Percentiles rank a stretch among this genome's conserved stretches.
phyloP scores from a whole-genome alignment of 64 coral and sea anemone species.

The Acropora tenuis region DNA sequence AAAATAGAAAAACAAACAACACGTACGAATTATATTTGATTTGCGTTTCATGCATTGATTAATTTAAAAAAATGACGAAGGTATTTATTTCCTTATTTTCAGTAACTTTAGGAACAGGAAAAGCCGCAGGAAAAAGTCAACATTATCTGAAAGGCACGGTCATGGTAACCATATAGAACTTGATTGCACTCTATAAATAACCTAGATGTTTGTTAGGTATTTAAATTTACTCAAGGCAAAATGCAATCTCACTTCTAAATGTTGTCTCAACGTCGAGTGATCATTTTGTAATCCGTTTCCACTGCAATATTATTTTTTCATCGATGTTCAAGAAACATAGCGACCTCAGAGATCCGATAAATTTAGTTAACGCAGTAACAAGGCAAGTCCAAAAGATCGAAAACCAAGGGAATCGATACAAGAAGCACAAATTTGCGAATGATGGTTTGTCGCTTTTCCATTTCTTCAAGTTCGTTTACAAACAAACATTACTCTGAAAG shows the following conservation, averaged over 20 bases:
- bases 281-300: neutral
- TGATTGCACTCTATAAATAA: neutral
- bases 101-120: too few species aligned
- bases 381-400: too few species aligned
- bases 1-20: neutral
- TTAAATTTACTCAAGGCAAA: neutral
- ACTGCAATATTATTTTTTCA: neutral
- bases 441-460: too few species aligned
- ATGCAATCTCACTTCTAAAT: neutral
- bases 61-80: neutral
- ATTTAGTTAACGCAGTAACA: neutral
- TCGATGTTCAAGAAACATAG: neutral
- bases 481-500: neutral
- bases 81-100: too few species aligned
- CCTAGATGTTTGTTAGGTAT: neutral
- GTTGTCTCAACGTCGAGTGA: constrained; percentile 19
- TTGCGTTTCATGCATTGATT: neutral
- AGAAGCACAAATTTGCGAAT: neutral
- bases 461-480: neutral
- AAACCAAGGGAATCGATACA: too few species aligned
- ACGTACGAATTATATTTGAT: neutral
- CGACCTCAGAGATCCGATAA: neutral
- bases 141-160: too few species aligned
- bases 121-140: too few species aligned
- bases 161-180: too few species aligned